phyloP scores from a whole-genome alignment of 2,797 vertebrate species.

The Carapus acus region DNA sequence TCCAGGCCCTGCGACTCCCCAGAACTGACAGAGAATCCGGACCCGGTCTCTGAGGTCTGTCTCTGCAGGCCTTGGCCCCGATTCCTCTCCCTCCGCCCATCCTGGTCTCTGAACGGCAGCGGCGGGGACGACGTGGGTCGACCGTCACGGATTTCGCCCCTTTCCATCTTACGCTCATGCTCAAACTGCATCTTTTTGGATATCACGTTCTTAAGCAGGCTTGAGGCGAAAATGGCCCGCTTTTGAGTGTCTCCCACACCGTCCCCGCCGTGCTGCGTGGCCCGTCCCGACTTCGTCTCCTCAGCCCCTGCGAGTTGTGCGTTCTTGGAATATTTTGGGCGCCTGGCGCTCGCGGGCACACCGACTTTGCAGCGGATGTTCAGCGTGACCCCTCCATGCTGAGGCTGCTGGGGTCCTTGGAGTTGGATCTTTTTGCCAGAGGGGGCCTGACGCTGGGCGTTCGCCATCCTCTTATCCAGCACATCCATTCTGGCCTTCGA shows the following conservation, averaged over 20 bases:
- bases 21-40: constrained; percentile 69
- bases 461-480: constrained; percentile 45
- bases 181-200: constrained; percentile 98
- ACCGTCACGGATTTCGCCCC: constrained; percentile 74
- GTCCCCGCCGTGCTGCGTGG: constrained; percentile 48
- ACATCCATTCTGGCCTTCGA: constrained; percentile 71
- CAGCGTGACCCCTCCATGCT: constrained; percentile 69
- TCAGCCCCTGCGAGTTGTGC: constrained; percentile 58
- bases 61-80: constrained; percentile 64
- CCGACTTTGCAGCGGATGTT: constrained; percentile 74
- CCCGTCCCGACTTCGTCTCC: constrained; percentile 60
- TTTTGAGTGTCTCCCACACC: constrained; percentile 70
- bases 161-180: constrained; percentile 90
- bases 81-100: constrained; percentile 61
- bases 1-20: constrained; percentile 67
- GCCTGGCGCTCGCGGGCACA: constrained; percentile 43
- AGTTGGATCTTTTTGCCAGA: constrained; percentile 58
- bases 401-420: constrained; percentile 55
- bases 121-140: constrained; percentile 39
- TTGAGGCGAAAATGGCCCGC: constrained; percentile 88
- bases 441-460: constrained; percentile 45
- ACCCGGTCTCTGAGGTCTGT: constrained; percentile 81
- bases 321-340: constrained; percentile 59
- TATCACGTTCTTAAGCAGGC: constrained; percentile 90
- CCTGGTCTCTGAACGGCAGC: constrained; percentile 55